Evolutionary conservation across 1,140 invertebrate species (phyloP).

Genomic region (Drosophila simulans): DNA sequence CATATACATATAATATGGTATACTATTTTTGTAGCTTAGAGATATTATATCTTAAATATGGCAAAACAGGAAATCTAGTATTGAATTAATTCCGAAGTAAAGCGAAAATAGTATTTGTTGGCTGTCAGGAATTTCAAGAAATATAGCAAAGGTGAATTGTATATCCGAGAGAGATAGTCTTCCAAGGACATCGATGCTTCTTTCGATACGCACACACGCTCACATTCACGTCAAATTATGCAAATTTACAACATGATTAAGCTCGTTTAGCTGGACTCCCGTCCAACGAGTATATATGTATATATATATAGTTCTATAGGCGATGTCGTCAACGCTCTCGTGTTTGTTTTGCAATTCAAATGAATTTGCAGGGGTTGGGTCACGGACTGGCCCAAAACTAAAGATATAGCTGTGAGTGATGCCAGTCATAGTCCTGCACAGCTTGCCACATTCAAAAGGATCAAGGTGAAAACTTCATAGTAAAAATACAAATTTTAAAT

Average conservation of each 20-base stretch:
- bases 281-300: slow-evolving; percentile 31
- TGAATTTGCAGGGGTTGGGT: slow-evolving; percentile 54
- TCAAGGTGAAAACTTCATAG: background rate
- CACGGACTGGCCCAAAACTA: slow-evolving; percentile 2
- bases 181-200: slow-evolving; percentile 13
- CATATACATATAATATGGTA: no score
- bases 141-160: slow-evolving; percentile 8
- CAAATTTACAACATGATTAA: slow-evolving; percentile 82
- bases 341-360: slow-evolving; percentile 82
- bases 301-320: slow-evolving; percentile 16
- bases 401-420: slow-evolving; percentile 3
- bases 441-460: no score
- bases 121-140: background rate
- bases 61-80: no score
- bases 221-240: slow-evolving; percentile 72
- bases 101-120: slow-evolving; percentile 6
- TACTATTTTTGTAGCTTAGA: no score
- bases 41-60: no score
- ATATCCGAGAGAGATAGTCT: slow-evolving; percentile 17
- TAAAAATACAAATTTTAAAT: no score
- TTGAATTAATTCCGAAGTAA: background rate
- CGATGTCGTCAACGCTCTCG: slow-evolving; percentile 45
- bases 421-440: background rate
- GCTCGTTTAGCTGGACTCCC: slow-evolving; percentile 61
- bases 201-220: slow-evolving; percentile 10